phyloP scores from a whole-genome alignment of 2,113 vertebrate species.

The Clarias magur region DNA sequence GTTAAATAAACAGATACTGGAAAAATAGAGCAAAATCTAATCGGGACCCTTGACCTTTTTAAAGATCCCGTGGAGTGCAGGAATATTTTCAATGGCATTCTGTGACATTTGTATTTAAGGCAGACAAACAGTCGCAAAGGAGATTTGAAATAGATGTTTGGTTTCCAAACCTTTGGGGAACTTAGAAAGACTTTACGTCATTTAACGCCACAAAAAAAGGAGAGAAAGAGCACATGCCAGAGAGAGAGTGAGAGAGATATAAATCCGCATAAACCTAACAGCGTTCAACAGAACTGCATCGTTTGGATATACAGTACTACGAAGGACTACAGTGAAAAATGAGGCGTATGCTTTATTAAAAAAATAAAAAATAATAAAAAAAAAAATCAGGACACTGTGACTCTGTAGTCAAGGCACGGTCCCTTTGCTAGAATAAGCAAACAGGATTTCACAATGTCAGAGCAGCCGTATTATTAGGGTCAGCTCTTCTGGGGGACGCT shows the following conservation, averaged over 20 bases:
- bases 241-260: too few relatives aligned
- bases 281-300: neutral
- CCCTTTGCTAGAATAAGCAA: conserved; percentile 18
- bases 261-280: neutral
- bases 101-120: conserved; percentile 41
- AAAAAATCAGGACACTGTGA: conserved; percentile 3
- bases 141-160: conserved; percentile 7
- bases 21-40: conserved; percentile 27
- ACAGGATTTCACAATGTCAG: conserved; percentile 38
- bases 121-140: conserved; percentile 39
- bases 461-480: conserved; percentile 41
- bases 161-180: conserved; percentile 4
- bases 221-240: too few relatives aligned
- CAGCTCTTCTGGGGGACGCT: conserved; percentile 33
- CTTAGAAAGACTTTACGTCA: conserved; percentile 6
- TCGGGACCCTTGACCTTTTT: conserved; percentile 46
- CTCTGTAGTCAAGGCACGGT: conserved; percentile 25
- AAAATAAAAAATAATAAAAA: too few relatives aligned
- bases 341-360: neutral
- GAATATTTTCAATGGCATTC: conserved; percentile 28
- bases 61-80: conserved; percentile 15
- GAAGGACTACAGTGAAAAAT: neutral
- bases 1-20: conserved; percentile 17
- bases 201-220: neutral
- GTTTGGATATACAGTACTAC: neutral